phyloP scores from a whole-genome alignment of 2,888 invertebrate species.

The Pharmacophagus antenor region DNA sequence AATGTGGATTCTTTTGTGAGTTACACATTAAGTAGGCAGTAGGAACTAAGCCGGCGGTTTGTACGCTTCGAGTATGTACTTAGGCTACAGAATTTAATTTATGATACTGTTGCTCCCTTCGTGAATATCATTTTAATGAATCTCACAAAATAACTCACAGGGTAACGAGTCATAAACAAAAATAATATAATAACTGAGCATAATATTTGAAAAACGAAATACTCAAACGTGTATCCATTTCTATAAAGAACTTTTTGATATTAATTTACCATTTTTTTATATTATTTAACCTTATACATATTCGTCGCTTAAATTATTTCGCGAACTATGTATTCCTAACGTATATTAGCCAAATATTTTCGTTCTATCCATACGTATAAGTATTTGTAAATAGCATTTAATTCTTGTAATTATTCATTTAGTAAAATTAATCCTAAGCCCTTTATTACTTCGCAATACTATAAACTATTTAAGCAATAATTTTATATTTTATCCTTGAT shows the following conservation, averaged over 20 bases:
- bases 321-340: constrained; percentile 67
- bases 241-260: constrained; percentile 49
- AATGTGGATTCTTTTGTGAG: constrained; percentile 43
- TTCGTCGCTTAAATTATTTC: constrained; percentile 57
- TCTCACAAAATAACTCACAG: constrained; percentile 67
- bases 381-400: constrained; percentile 76
- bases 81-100: constrained; percentile 45
- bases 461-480: constrained; percentile 74
- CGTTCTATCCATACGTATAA: constrained; percentile 66
- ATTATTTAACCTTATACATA: constrained; percentile 49
- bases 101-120: constrained; percentile 39
- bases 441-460: constrained; percentile 75
- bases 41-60: constrained; percentile 36
- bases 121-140: constrained; percentile 43
- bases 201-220: constrained; percentile 64
- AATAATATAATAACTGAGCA: constrained; percentile 52
- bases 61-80: constrained; percentile 53
- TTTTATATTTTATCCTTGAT: constrained; percentile 58
- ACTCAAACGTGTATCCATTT: constrained; percentile 71
- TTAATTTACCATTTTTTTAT: constrained; percentile 51
- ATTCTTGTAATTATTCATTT: constrained; percentile 74
- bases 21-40: constrained; percentile 44
- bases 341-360: constrained; percentile 78
- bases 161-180: constrained; percentile 67
- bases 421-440: constrained; percentile 70